Evolutionary conservation across 2,113 vertebrate species (phyloP).

Genomic region (Phrynosoma platyrhinos): DNA sequence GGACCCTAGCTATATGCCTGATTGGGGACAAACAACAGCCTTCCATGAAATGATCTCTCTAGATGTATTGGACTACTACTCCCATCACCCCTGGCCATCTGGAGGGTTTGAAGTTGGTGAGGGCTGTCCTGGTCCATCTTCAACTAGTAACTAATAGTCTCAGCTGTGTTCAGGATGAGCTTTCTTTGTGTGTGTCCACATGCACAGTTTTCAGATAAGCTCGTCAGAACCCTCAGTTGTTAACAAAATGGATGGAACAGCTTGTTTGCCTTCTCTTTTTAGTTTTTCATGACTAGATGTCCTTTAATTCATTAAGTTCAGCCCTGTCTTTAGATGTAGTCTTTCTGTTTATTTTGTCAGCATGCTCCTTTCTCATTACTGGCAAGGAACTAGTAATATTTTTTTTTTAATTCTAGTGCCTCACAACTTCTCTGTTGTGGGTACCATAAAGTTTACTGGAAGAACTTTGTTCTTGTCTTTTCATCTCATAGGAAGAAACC

Average conservation of each 20-base stretch:
- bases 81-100: not conserved
- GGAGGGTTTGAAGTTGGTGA: not conserved
- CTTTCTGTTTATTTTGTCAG: not conserved
- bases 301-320: constrained; percentile 33
- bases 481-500: constrained; percentile 60
- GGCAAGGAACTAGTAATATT: not conserved
- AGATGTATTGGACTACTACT: not conserved
- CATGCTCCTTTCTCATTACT: constrained; percentile 15
- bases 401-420: not conserved
- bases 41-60: not conserved
- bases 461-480: constrained; percentile 41
- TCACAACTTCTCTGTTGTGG: constrained; percentile 48
- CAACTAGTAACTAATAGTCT: not conserved
- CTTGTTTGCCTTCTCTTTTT: not conserved
- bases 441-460: constrained; percentile 22
- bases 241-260: not conserved
- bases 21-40: not conserved
- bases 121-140: not conserved
- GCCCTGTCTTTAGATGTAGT: constrained; percentile 37
- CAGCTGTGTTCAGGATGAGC: not conserved
- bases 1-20: not conserved
- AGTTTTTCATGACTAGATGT: constrained; percentile 21
- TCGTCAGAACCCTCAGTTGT: not conserved
- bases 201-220: not conserved
- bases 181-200: not conserved